These are phyloP conservation scores for Dichetophora obliterata DNA, from an alignment of 2,888 invertebrate species.

Conservation along the genomic window DNA sequence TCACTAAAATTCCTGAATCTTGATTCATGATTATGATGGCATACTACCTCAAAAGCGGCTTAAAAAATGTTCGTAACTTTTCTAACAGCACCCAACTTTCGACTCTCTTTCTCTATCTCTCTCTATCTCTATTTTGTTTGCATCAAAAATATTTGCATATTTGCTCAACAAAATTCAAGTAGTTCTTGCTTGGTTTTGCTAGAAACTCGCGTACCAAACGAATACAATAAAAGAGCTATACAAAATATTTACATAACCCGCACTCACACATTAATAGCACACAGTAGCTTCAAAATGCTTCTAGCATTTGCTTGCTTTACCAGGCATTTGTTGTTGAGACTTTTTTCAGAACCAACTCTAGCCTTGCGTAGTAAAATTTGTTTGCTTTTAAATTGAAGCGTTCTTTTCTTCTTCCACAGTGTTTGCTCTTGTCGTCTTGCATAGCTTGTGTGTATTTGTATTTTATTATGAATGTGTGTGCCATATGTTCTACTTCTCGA, in stretches of 20 bases:
- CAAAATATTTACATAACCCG: conserved; percentile 21
- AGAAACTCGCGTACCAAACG: background rate
- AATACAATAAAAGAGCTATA: conserved; percentile 7
- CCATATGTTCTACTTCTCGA: no score
- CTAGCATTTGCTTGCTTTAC: background rate
- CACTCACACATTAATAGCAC: background rate
- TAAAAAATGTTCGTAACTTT: background rate
- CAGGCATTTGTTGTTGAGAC: no score
- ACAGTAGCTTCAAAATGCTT: background rate
- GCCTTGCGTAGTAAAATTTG: conserved; percentile 15
- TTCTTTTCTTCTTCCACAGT: background rate
- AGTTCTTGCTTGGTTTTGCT: background rate
- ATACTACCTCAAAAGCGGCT: background rate
- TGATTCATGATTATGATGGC: no score
- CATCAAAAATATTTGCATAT: conserved; percentile 18
- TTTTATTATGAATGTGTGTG: background rate
- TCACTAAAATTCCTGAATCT: no score
- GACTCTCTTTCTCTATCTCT: no score
- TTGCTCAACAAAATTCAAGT: conserved; percentile 1
- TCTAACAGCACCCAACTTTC: background rate
- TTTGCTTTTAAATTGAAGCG: conserved; percentile 26
- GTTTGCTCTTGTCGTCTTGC: no score
- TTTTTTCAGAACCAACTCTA: background rate
- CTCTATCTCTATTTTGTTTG: conserved; percentile 9
- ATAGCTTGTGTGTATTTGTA: background rate